These are phyloP conservation scores for Anodontia alba DNA, from an alignment of 2,888 invertebrate species.

Conservation along the genomic window DNA sequence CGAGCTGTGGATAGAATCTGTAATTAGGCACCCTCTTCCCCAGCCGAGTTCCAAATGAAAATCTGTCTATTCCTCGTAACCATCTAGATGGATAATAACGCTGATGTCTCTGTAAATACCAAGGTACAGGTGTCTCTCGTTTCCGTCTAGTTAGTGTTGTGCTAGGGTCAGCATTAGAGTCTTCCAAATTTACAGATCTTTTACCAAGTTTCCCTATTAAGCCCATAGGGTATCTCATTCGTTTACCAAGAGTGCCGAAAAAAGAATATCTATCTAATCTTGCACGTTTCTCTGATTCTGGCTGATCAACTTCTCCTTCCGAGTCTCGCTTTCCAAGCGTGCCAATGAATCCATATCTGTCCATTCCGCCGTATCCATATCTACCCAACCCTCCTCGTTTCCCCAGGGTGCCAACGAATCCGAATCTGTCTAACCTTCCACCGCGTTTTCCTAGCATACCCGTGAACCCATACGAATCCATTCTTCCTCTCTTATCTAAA, in stretches of 20 bases:
- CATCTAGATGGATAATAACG: neutral
- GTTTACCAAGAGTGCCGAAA: neutral
- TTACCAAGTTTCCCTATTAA: neutral
- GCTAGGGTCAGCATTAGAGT: neutral
- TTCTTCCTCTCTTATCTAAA: neutral
- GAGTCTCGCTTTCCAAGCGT: neutral
- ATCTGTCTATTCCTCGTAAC: neutral
- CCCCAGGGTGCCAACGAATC: neutral
- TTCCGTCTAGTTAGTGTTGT: neutral
- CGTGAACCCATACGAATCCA: neutral
- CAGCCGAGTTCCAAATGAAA: conserved; percentile 1
- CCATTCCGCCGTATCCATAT: neutral
- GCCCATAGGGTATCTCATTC: neutral
- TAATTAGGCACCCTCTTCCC: neutral
- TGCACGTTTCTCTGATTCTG: neutral
- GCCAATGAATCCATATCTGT: neutral
- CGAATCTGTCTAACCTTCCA: neutral
- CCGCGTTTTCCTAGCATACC: neutral
- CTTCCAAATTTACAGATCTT: neutral
- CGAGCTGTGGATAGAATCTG: conserved; percentile 6
- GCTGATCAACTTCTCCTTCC: neutral
- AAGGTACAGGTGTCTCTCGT: neutral
- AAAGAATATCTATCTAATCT: neutral
- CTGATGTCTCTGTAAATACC: neutral
- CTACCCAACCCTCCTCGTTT: neutral